These are phyloP conservation scores for Arnoldichthys spilopterus DNA, from an alignment of 2,797 vertebrate genomes.

Conservation along the genomic window DNA sequence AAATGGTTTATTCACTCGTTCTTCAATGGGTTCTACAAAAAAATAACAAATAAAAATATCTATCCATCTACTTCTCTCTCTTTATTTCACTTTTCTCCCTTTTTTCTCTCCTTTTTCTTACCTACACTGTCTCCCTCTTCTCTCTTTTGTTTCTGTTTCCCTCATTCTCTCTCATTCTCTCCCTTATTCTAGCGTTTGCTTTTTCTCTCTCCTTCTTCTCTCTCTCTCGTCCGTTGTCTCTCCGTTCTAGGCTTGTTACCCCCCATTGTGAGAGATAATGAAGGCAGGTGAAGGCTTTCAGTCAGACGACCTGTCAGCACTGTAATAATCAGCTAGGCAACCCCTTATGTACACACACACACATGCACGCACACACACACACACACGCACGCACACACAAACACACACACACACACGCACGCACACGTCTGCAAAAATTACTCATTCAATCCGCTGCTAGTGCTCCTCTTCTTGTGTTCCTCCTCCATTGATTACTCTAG, in stretches of 20 bases:
- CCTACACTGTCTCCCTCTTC: too few relatives aligned
- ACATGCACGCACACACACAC: conserved; percentile 27
- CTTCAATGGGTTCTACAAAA: neutral
- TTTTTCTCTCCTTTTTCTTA: neutral
- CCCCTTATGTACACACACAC: conserved; percentile 18
- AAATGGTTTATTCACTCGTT: neutral
- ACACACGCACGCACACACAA: neutral
- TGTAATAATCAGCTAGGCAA: conserved; percentile 48
- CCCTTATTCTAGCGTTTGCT: too few relatives aligned
- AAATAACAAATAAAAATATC: too few relatives aligned
- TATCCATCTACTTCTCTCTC: too few relatives aligned
- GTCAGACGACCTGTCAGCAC: conserved; percentile 50
- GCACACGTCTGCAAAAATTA: conserved; percentile 43
- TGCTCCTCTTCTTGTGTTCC: conserved; percentile 22
- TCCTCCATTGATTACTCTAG: conserved; percentile 51
- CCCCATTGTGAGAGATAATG: conserved; percentile 54
- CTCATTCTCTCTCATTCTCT: too few relatives aligned
- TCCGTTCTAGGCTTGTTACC: neutral
- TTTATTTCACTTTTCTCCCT: neutral
- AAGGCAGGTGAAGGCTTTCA: conserved; percentile 52
- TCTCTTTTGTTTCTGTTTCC: too few relatives aligned
- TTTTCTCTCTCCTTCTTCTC: neutral
- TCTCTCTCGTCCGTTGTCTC: neutral
- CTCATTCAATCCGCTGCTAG: conserved; percentile 45
- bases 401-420: conserved; percentile 31